Evolutionary conservation across 2,888 invertebrate species (phyloP), one percentile per base, ranked within the genome.

Genomic region (Chrysolina haemoptera): DNA sequence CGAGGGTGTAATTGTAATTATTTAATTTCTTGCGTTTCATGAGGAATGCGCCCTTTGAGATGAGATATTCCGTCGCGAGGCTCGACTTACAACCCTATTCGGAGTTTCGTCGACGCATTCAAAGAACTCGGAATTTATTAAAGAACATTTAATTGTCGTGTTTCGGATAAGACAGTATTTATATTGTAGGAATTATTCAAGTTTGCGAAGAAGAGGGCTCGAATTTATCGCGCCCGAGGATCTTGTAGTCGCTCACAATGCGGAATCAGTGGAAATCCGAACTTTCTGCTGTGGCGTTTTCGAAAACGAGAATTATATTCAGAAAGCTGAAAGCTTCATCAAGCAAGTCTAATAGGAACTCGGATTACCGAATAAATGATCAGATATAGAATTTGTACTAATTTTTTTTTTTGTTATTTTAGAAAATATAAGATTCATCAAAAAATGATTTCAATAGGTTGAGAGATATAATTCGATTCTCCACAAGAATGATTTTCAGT

Each of bases 61-160:
- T 67, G 67, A 67, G 40, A 67, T 67, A 67, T 67, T 67, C 46
- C 53, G 53, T 27, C 40, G 67, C 41, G 53, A 43, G 18, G 0
- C 43, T 41, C 12, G 43, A 27, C 53, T 35, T 40, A 18, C 40
- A 35, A 35, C 50, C 22, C 43, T 14, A 35, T 67, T 40, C 35
- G 55, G 55, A 55, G 55, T 55, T 55, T 22, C 55, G 55, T 55
- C 66, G 66, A 50, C 66, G 16, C 50, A 66, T 66, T 67, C 67
- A 67, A 67, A 67, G 67, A 53, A 43, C 67, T 53, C 20, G 67
- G 67, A 67, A 67, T 67, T 67, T 67, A 67, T 67, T 40, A 55
- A 50, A 55, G 67, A 67, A 67, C 67, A 53, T 67, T 67, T 67
- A 67, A 67, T 67, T 67, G 67, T 67, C 67, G 48, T 67, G 67